Base-by-base conservation (phyloP, 2,888 invertebrate genomes). In the Mycalesis mineus region DNA sequence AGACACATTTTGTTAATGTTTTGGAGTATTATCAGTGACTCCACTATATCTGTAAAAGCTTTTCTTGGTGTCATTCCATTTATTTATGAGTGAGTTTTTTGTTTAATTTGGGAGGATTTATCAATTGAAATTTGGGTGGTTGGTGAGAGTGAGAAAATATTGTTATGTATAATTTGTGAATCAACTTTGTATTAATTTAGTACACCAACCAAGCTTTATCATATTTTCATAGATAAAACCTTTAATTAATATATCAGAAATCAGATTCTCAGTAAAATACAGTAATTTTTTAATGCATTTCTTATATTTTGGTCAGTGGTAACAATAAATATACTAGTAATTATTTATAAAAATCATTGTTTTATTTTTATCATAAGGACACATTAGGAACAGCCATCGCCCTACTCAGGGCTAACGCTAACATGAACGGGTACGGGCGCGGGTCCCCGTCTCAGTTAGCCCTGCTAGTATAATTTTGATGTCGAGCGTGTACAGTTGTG, bases 201-300 rank as follows among this genome's bases (percentile, higher is more conserved):
- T 17, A 33, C 47, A 47, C 47, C 47, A 47, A 53, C 31, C 40
- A 44, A 57, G 42, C 47, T 31, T 31, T 61, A 55, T 60, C 52
- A 60, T 60, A 41, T 31, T 61, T 60, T 60, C 52, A 60, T 60
- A 41, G 57, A 57, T 57, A 59, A 54, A 59, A 39, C 51, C 55
- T 39, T 40, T 39, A 45, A 75, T 80, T 71, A 73, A 73, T 69
- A 11, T 6, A 33, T 33, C 33, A 36, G 9, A 11, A 36, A 36
- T 11, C 36, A 9, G 36, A 33, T 33, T 33, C 33, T 6, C 62
- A 76, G 78, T 78, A 77, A 84, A 87, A 88, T 89, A 89, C 88
- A 88, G 88, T 89, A 88, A 88, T 83, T 77, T 83, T 76, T 77
- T 72, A 82, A 80, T 82, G 86, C 87, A 86, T 88, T 87, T 87